Evolutionary conservation across 2,797 vertebrate genomes (phyloP).

Genomic region (Aphelocoma californica): DNA sequence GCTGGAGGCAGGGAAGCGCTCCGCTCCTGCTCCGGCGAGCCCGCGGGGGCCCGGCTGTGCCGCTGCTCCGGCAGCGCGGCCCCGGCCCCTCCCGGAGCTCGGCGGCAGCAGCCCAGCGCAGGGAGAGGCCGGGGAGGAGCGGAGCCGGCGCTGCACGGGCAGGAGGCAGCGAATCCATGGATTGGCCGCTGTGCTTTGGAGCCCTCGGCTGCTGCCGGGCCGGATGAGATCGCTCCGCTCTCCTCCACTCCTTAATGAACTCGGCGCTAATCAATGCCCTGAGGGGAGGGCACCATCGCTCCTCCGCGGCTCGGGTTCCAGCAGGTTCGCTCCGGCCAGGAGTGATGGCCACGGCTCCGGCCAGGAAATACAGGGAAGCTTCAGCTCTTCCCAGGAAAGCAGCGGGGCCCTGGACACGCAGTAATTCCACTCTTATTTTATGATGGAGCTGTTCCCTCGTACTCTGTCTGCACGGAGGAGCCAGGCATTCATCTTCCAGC

Average conservation of each 20-base stretch:
- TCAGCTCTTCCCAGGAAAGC: neutral
- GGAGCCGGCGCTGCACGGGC: no score
- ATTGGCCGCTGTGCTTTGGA: neutral
- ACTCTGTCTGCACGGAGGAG: fast-evolving
- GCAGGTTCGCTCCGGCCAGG: neutral
- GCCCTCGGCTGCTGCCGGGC: neutral
- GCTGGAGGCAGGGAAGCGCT: neutral
- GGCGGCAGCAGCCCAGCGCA: neutral
- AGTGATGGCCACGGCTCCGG: neutral
- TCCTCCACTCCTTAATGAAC: neutral
- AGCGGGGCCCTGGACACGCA: fast-evolving
- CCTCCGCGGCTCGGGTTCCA: neutral
- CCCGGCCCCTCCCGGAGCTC: neutral
- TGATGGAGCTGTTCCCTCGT: neutral
- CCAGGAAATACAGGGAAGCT: neutral
- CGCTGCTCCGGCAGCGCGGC: neutral
- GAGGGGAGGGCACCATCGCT: neutral
- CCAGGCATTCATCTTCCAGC: neutral
- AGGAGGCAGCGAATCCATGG: neutral
- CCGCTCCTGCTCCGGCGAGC: neutral
- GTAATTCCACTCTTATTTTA: neutral
- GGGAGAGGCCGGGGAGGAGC: neutral
- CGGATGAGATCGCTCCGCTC: neutral
- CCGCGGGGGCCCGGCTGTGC: neutral
- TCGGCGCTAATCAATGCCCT: neutral